Evolutionary conservation across 2,888 invertebrate genomes (phyloP).

Genomic region (Melangyna quadrimaculata): DNA sequence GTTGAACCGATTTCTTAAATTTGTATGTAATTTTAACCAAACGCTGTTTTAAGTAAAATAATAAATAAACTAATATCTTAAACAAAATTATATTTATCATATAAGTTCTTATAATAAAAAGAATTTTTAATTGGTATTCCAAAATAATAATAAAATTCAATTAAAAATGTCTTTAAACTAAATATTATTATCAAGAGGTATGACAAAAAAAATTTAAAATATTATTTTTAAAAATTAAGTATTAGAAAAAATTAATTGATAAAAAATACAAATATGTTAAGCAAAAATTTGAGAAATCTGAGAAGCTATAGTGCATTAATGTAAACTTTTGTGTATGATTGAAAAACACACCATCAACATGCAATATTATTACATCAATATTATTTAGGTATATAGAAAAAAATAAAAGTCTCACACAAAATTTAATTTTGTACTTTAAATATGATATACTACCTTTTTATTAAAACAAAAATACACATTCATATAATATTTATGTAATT

Average conservation of each 20-base stretch:
- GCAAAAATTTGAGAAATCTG: neutral
- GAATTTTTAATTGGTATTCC: slow-evolving; percentile 22
- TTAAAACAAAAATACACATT: neutral
- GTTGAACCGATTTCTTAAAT: no score
- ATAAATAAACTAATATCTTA: neutral
- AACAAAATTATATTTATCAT: neutral
- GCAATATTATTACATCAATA: slow-evolving; percentile 18
- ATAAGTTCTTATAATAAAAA: neutral
- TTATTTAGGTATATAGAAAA: neutral
- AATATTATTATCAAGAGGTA: neutral
- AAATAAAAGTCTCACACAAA: neutral
- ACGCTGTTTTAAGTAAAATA: neutral
- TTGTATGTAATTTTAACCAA: neutral
- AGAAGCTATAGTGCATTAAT: slow-evolving; percentile 9
- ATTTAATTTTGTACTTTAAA: neutral
- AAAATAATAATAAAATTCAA: neutral
- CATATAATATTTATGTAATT: neutral
- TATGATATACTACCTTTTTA: neutral
- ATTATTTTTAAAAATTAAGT: neutral
- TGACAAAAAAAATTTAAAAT: neutral
- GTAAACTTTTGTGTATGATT: slow-evolving; percentile 9
- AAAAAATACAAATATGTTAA: neutral
- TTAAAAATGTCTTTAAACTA: neutral
- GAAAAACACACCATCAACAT: neutral
- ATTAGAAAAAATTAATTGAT: neutral